Evolutionary conservation across 2,888 invertebrate genomes (phyloP).

Genomic region (Caenorhabditis zanzibari): DNA sequence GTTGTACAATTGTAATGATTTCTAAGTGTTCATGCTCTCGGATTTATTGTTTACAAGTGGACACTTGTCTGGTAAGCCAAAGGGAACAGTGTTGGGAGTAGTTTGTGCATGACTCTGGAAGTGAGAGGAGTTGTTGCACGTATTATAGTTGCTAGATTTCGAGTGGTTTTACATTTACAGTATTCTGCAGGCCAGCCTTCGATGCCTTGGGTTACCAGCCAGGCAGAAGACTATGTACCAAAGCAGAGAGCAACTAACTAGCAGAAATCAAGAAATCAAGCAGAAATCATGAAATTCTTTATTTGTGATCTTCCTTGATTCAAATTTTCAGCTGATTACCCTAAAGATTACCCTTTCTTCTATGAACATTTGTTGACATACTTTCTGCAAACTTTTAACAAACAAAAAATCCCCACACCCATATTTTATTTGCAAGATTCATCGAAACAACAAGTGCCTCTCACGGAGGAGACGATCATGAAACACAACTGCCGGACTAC

Average conservation of each 20-base stretch:
- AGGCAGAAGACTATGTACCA: not conserved
- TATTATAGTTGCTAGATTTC: too few species aligned
- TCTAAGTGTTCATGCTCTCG: slow-evolving; percentile 2
- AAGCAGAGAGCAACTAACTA: not conserved
- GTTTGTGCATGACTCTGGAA: not conserved
- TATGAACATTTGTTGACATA: slow-evolving; percentile 30
- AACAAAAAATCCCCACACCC: slow-evolving; percentile 32
- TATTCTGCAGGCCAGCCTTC: too few species aligned
- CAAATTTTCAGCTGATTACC: not conserved
- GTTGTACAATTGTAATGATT: slow-evolving; percentile 36
- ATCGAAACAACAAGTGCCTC: slow-evolving; percentile 54
- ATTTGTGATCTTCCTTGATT: slow-evolving; percentile 19
- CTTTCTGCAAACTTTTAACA: slow-evolving; percentile 19
- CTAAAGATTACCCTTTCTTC: slow-evolving; percentile 6
- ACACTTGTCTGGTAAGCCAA: not conserved
- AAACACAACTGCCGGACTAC: slow-evolving; percentile 44
- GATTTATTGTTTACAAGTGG: slow-evolving; percentile 27
- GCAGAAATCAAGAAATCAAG: slow-evolving; percentile 20
- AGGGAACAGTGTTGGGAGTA: not conserved
- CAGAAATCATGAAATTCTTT: slow-evolving; percentile 38
- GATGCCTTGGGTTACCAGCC: not conserved
- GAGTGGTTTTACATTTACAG: not conserved
- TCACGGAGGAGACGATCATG: slow-evolving; percentile 15
- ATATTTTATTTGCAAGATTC: slow-evolving; percentile 32
- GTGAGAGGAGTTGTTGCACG: too few species aligned